Conservation (phyloP, 2,888 invertebrate genomes). For the Harpagoxenus sublaevis region DNA sequence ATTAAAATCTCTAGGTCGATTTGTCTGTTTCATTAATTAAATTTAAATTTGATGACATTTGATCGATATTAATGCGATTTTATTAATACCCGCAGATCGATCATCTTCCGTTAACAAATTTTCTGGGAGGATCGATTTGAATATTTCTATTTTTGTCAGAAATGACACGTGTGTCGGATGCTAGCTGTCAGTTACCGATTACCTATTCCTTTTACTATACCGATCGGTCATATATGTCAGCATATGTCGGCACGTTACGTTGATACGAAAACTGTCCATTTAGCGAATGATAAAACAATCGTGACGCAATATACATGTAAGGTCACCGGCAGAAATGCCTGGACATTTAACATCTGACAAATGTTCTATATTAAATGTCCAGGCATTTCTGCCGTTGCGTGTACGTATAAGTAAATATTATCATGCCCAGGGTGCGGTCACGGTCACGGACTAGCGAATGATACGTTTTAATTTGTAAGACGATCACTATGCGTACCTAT, state of each 20-base stretch:
- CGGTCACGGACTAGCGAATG: neutral
- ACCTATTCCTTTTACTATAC: neutral
- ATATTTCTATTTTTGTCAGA: neutral
- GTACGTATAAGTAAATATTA: neutral
- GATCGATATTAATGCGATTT: neutral
- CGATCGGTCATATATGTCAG: constrained; percentile 9
- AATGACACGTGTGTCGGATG: neutral
- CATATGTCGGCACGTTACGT: neutral
- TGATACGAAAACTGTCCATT: neutral
- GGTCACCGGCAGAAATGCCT: too few species aligned
- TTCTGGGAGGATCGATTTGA: neutral
- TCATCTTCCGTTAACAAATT: neutral
- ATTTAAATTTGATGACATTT: neutral
- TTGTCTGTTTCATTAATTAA: neutral
- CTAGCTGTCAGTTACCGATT: neutral
- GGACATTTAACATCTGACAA: too few species aligned
- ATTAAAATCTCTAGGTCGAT: too few species aligned
- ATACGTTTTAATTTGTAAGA: neutral
- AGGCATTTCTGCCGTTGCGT: too few species aligned
- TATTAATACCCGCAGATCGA: neutral
- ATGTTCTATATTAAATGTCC: too few species aligned
- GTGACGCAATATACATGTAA: neutral
- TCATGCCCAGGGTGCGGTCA: neutral
- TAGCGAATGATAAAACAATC: neutral
- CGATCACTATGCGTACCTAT: neutral